phyloP scores from a whole-genome alignment of 2,113 vertebrate genomes.

The Solea senegalensis region DNA sequence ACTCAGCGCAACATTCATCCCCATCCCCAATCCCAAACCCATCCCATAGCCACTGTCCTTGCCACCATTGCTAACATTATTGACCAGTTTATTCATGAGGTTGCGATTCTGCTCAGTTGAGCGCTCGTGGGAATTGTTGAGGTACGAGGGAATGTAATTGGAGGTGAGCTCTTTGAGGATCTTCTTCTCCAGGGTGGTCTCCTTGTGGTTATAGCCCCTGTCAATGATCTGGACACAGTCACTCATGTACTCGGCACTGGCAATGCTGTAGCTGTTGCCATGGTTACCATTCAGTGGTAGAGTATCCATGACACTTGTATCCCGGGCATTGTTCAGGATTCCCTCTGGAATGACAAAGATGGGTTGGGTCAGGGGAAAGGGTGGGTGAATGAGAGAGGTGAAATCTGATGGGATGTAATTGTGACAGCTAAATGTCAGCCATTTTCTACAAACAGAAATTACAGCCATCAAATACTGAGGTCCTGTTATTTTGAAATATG shows the following conservation, averaged over 20 bases:
- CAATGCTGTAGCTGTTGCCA: conserved; percentile 97
- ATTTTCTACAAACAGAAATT: conserved; percentile 34
- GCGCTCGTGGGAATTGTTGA: conserved; percentile 93
- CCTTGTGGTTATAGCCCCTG: conserved; percentile 92
- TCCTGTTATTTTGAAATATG: conserved; percentile 30
- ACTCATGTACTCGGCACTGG: conserved; percentile 95
- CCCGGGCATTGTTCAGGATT: conserved; percentile 99
- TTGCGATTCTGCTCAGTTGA: conserved; percentile 92
- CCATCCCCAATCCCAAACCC: conserved; percentile 83
- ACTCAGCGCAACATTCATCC: conserved; percentile 69
- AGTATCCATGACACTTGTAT: conserved; percentile 99
- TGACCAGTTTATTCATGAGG: conserved; percentile 96
- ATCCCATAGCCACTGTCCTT: conserved; percentile 87
- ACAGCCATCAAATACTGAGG: conserved; percentile 22
- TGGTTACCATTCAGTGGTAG: conserved; percentile 99
- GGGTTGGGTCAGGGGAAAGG: conserved; percentile 45
- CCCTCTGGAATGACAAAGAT: conserved; percentile 88
- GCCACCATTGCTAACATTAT: conserved; percentile 88
- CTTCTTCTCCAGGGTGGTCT: conserved; percentile 97
- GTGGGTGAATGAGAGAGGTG: conserved; percentile 38
- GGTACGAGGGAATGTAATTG: conserved; percentile 97
- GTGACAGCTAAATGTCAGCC: conserved; percentile 46
- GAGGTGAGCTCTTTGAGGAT: conserved; percentile 99
- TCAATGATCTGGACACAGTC: conserved; percentile 99
- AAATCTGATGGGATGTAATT: conserved; percentile 55